Conservation (phyloP, 2,113 vertebrate genomes). For the Mastomys coucha region DNA sequence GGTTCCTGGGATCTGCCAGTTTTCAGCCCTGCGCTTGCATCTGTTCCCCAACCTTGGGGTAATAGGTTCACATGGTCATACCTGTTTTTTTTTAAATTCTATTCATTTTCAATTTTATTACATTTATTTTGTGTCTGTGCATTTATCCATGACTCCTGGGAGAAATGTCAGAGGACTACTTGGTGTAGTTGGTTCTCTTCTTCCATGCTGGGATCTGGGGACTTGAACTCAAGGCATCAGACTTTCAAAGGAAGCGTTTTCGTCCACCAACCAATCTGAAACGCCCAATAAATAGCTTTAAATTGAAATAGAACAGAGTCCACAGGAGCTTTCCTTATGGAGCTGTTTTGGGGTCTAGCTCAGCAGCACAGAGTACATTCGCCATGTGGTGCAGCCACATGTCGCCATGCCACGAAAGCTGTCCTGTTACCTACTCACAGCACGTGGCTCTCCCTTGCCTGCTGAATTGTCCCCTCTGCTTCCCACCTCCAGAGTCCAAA, state of each 20-base stretch:
- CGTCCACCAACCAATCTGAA: background rate
- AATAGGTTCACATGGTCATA: background rate
- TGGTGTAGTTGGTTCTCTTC: background rate
- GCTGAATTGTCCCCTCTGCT: background rate
- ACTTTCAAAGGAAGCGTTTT: background rate
- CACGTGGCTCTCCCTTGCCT: background rate
- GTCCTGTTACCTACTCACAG: too few species aligned
- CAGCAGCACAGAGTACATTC: background rate
- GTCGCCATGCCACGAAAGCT: background rate
- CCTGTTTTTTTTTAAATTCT: background rate
- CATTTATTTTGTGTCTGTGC: background rate
- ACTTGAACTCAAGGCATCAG: background rate
- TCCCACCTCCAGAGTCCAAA: background rate
- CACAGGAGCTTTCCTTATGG: background rate
- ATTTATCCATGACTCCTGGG: background rate
- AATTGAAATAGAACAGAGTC: background rate
- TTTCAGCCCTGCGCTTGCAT: background rate
- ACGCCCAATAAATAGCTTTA: background rate
- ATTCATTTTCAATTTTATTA: background rate
- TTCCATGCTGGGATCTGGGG: background rate
- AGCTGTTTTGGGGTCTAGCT: too few species aligned
- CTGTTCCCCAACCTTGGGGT: background rate
- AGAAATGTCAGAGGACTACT: background rate
- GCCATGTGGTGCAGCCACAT: too few species aligned
- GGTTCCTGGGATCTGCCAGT: background rate